A percentile compares a stretch with the other conserved stretches of the same genome.
Conservation (phyloP, 1,140 invertebrate species). For the Drosophila kurseongensis region DNA sequence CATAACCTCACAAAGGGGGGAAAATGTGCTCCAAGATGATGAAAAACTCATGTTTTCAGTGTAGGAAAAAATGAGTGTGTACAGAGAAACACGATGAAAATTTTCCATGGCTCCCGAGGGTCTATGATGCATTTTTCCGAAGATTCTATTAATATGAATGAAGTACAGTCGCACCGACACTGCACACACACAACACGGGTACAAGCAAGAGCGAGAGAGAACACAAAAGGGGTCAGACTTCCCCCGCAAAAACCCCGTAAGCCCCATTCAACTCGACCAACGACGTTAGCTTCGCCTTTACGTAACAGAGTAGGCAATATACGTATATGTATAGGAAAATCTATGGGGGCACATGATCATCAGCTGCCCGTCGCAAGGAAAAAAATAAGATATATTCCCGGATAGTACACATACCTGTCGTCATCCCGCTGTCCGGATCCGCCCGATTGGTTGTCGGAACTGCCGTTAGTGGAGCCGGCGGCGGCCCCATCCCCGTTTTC, state of each 20-base stretch:
- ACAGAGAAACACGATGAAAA: constrained; percentile 5
- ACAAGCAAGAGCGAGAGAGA: constrained; percentile 41
- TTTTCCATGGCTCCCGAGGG: constrained; percentile 34
- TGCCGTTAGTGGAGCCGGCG: constrained; percentile 86
- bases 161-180: constrained; percentile 78
- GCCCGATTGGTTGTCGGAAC: constrained; percentile 87
- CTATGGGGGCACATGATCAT: constrained; percentile 70
- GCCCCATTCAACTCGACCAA: constrained; percentile 52
- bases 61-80: neutral
- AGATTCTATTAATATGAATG: constrained; percentile 65
- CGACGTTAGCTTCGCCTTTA: constrained; percentile 78
- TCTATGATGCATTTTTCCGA: constrained; percentile 42
- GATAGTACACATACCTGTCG: constrained; percentile 87
- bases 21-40: constrained; percentile 65
- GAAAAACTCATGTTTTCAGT: constrained; percentile 11
- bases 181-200: constrained; percentile 60
- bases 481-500: constrained; percentile 86
- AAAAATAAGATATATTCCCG: constrained; percentile 14
- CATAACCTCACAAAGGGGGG: constrained; percentile 70
- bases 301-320: constrained; percentile 73
- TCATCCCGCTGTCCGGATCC: constrained; percentile 88
- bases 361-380: constrained; percentile 23
- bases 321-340: constrained; percentile 22
- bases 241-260: constrained; percentile 35
- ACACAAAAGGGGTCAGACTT: constrained; percentile 73